Evolutionary conservation across 2,113 vertebrate genomes (phyloP), one percentile per base, ranked within the genome.

Genomic region (Gavia stellata): DNA sequence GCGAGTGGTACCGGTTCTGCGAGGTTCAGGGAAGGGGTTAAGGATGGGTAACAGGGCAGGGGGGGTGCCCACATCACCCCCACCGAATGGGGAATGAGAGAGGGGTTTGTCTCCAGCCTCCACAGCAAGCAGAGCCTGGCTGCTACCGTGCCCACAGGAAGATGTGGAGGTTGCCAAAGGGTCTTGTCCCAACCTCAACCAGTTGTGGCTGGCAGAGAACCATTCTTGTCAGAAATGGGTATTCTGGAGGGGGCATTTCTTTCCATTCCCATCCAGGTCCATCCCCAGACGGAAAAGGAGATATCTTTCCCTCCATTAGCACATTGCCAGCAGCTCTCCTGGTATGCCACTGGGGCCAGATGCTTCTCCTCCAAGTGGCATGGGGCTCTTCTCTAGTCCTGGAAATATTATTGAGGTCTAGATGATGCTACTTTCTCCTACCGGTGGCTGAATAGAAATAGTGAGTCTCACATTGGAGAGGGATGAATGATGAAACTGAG

Each of bases 391-490:
- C 28, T 66, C 12, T 31, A 15, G 36, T 28, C 68, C 40, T 77
- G 74, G 44, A 80, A 53, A 28, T 34, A 14, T 26, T 55, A 14
- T 3, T 15, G 18, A 59, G 55, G 33, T 70, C 62, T 44, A 50
- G 50, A 17, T 9, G 33, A 45, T 31, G 78, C 50, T 62, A 13
- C 31, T 75, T 92, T 75, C 36, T 65, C 8, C 55, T 47, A 5
- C 71, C 1, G 1, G 31, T 26, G 26, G 31, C 17, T 59, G 61
- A 42, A 14, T 4, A 63, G 61, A 86, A 83, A 73, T 1, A 24
- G 8, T 0, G 0, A 50, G 18, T 33, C 14, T 55, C 33, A 14
- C 14, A 6, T 11, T 0, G 2, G 40, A 45, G 56, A 42, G 25
- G 47, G 67, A 61, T 9, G 24, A 81, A 25, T 28, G n/a, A 71